A percentile compares a stretch with the other conserved stretches of the same genome.
These are phyloP conservation scores for Drosophila teissieri DNA, from an alignment of 1,140 invertebrate genomes.

Conservation along the genomic window DNA sequence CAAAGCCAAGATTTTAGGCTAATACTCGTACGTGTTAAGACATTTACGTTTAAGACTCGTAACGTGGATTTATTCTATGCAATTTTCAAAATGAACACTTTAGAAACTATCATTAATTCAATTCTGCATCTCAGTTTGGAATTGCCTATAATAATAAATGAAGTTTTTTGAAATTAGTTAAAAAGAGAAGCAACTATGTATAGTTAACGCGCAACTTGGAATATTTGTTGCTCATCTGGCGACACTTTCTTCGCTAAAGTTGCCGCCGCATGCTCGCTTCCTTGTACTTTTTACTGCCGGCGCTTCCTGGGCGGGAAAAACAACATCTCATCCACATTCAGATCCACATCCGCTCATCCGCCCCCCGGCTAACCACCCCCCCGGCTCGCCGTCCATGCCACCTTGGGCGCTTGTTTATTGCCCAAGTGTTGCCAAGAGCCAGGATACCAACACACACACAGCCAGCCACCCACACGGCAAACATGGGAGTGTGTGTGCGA, in stretches of 20 bases:
- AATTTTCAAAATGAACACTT: no score
- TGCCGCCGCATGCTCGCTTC: not conserved
- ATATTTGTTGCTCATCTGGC: no score
- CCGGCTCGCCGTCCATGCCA: slow-evolving; percentile 6
- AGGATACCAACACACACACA: slow-evolving; percentile 26
- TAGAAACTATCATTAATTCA: no score
- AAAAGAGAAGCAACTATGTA: no score
- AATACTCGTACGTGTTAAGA: no score
- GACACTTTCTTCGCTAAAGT: no score
- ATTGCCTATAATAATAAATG: no score
- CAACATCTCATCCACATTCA: slow-evolving; percentile 7
- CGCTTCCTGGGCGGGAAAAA: slow-evolving; percentile 8
- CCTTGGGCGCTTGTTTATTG: slow-evolving; percentile 71
- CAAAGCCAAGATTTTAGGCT: no score
- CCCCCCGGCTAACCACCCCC: not conserved
- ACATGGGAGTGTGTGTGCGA: not conserved
- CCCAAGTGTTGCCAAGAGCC: slow-evolving; percentile 56
- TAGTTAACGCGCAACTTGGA: no score
- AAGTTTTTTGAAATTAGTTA: no score
- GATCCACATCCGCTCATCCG: slow-evolving; percentile 5
- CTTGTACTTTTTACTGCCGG: slow-evolving; percentile 21
- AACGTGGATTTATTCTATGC: no score
- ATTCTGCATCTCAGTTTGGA: no score
- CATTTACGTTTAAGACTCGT: not conserved
- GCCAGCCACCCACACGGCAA: slow-evolving; percentile 13